A percentile compares a stretch with the other conserved stretches of the same genome.
Evolutionary conservation across 2,888 invertebrate genomes (phyloP).

Genomic region (Yponomeuta plumbellus): DNA sequence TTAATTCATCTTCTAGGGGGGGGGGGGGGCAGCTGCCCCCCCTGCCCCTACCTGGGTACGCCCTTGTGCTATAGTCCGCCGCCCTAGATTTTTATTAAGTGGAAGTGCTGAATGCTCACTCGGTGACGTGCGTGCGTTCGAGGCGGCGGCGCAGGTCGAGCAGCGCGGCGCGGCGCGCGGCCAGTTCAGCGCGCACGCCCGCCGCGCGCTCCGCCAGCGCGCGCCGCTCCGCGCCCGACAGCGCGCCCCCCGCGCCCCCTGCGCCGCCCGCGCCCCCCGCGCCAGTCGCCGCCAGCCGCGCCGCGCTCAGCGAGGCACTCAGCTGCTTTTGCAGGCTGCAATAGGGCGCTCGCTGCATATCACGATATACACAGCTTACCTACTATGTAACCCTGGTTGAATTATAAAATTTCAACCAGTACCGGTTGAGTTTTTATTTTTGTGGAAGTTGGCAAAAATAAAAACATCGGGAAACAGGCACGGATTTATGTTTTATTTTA

Average conservation of each 20-base stretch:
- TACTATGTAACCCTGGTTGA: too few species aligned
- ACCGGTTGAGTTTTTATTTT: too few species aligned
- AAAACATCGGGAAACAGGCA: too few species aligned
- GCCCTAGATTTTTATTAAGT: too few species aligned
- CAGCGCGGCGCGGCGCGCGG: conserved; percentile 85
- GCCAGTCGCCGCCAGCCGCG: conserved; percentile 54
- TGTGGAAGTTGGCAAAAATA: too few species aligned
- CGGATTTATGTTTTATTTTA: too few species aligned
- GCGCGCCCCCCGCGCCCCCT: conserved; percentile 38
- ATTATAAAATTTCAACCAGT: too few species aligned
- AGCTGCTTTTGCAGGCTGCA: conserved; percentile 80
- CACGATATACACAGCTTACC: neutral
- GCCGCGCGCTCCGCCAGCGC: conserved; percentile 73
- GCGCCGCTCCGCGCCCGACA: conserved; percentile 72
- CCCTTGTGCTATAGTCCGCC: too few species aligned
- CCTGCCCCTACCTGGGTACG: too few species aligned
- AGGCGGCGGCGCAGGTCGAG: conserved; percentile 87
- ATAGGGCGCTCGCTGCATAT: neutral
- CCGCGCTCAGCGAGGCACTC: conserved; percentile 77
- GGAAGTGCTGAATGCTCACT: too few species aligned
- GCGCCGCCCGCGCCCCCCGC: conserved; percentile 41
- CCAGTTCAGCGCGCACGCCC: conserved; percentile 80
- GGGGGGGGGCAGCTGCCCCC: too few species aligned
- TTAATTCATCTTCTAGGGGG: too few species aligned
- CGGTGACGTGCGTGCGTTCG: conserved; percentile 90